Evolutionary conservation across 2,888 invertebrate species (phyloP).

Genomic region (Tetragonula carbonaria): DNA sequence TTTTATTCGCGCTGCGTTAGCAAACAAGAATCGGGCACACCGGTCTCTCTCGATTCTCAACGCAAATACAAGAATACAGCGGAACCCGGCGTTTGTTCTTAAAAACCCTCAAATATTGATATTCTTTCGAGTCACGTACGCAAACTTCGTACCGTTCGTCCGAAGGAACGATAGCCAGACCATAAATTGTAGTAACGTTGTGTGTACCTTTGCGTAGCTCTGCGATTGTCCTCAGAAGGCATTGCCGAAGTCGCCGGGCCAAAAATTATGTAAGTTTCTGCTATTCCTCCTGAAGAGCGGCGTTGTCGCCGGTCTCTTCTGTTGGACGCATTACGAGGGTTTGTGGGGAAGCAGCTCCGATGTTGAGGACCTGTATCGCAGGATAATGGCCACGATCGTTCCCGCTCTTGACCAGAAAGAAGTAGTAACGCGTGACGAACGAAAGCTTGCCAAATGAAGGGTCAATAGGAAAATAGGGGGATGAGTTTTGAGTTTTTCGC

Average conservation of each 20-base stretch:
- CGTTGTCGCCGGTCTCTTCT: conserved; percentile 81
- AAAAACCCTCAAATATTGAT: conserved; percentile 7
- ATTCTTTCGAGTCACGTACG: not conserved
- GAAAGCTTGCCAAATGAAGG: not conserved
- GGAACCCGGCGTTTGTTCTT: not conserved
- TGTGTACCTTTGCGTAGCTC: conserved; percentile 59
- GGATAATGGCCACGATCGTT: conserved; percentile 67
- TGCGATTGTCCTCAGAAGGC: conserved; percentile 76
- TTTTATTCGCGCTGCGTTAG: not conserved
- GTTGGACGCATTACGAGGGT: conserved; percentile 83
- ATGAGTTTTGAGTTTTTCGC: too few species aligned
- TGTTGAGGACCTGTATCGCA: conserved; percentile 81
- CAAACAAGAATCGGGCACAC: not conserved
- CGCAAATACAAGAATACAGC: not conserved
- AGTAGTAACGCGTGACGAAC: not conserved
- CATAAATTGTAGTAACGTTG: not conserved
- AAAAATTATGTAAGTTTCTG: conserved; percentile 50
- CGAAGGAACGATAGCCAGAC: not conserved
- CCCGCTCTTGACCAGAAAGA: conserved; percentile 41
- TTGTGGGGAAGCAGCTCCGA: conserved; percentile 83
- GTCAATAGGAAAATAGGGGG: too few species aligned
- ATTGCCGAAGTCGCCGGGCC: conserved; percentile 16
- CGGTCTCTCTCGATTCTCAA: not conserved
- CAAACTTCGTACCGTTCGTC: not conserved
- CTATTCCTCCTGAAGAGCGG: conserved; percentile 80